Conservation (phyloP, 1,140 invertebrate species). For the Lepidostoma basale region DNA sequence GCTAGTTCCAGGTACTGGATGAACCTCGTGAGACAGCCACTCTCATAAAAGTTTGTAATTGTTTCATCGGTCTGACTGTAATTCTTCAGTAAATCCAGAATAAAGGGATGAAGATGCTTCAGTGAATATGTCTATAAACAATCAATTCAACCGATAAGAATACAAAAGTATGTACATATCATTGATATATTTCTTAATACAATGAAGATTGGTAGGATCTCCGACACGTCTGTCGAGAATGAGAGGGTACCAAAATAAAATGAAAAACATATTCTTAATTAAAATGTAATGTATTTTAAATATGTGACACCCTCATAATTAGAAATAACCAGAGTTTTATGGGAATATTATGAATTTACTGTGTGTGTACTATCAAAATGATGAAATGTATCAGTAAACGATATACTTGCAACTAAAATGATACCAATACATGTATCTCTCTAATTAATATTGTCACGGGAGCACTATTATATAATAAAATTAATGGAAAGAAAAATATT, state of each 20-base stretch:
- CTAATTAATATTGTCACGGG: too few relatives aligned
- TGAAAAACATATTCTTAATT: neutral
- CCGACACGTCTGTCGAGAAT: neutral
- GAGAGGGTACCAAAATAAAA: too few relatives aligned
- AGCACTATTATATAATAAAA: too few relatives aligned
- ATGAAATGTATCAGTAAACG: too few relatives aligned
- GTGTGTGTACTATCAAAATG: too few relatives aligned
- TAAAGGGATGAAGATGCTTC: constrained; percentile 18
- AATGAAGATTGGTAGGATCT: neutral
- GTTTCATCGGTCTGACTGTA: constrained; percentile 18
- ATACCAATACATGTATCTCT: too few relatives aligned
- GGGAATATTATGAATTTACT: too few relatives aligned
- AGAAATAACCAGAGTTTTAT: too few relatives aligned
- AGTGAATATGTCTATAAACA: constrained; percentile 5
- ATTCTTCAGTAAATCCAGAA: constrained; percentile 17
- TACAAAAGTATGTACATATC: neutral
- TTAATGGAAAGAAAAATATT: too few relatives aligned
- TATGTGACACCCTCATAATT: too few relatives aligned
- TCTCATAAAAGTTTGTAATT: constrained; percentile 26
- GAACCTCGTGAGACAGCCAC: constrained; percentile 22
- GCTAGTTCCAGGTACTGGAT: constrained; percentile 11
- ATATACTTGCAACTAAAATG: too few relatives aligned
- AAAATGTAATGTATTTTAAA: too few relatives aligned
- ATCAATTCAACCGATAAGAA: neutral
- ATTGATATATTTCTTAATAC: neutral